Base-by-base conservation (phyloP, 1,140 invertebrate species). In the Nymphalis io region DNA sequence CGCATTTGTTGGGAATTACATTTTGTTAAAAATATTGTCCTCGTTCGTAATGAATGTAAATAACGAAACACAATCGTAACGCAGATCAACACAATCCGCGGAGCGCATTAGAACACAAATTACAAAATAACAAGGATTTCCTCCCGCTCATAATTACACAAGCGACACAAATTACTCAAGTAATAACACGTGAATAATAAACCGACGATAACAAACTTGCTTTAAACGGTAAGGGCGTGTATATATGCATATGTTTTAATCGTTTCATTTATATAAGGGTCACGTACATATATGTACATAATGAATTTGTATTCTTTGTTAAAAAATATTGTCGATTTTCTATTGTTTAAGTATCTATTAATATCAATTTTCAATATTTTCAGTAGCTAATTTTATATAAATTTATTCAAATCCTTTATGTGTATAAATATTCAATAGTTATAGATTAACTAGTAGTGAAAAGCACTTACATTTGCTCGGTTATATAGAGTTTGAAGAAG, bases 61-160 rank as follows among this genome's bases (percentile, higher is more conserved):
- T 87, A 85, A 89, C 86, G 80, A 84, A 88, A 84, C 82, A 85
- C 76, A 85, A 88, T 83, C 67, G 83, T 82, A 66, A 74, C 69
- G 77, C 81, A 87, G 82, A 86, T 83, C 80, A 84, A 83, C 81
- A 74, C 69, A 79, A 78, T 79, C 72, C 71, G 78, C 64, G 61
- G 72, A 78, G 81, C 81, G 76, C 80, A 88, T 88, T 88, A 82
- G 77, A 83, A 71, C 62, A 77, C 72, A 78, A 78, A 88, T 88
- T 87, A 88, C 83, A 75, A 83, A 85, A 88, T 81, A 83, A 85
- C 78, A 73, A 84, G 84, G 83, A 89, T 82, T 88, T 89, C 81
- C 87, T 89, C 85, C 76, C 76, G 78, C 73, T 66, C 73, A 73
- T 85, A 83, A 89, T 85, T 83, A 85, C 77, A 76, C 74, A 71